Conservation (phyloP, 2,888 invertebrate species). For the Graphium colonna region DNA sequence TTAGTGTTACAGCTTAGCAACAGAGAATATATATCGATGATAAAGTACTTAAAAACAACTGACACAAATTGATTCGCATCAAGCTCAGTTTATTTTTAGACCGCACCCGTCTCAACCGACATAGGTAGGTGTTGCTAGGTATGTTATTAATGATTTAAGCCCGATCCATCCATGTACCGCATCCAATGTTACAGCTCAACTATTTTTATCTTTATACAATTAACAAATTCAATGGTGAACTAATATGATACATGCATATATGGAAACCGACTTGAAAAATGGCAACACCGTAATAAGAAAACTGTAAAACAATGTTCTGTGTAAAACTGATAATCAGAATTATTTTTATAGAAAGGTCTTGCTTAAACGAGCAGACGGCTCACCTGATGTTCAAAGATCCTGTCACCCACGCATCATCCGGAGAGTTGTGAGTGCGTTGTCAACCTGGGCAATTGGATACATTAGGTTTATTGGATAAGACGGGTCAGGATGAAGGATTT, state of each 20-base stretch:
- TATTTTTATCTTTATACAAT: not conserved
- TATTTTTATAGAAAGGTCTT: too few relatives aligned
- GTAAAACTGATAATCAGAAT: too few relatives aligned
- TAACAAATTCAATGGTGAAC: not conserved
- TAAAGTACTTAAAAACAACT: conserved; percentile 9
- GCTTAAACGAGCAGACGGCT: too few relatives aligned
- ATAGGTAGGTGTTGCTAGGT: conserved; percentile 3
- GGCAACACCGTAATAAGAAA: not conserved
- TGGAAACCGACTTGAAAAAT: not conserved
- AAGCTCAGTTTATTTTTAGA: conserved; percentile 25
- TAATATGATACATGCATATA: too few relatives aligned
- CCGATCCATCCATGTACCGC: not conserved
- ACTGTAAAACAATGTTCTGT: too few relatives aligned
- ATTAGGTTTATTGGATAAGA: too few relatives aligned
- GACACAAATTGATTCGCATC: conserved; percentile 20
- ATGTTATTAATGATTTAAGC: conserved; percentile 13
- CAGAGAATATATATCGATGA: conserved; percentile 5
- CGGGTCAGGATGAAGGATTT: too few relatives aligned
- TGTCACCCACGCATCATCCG: too few relatives aligned
- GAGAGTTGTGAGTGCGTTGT: too few relatives aligned
- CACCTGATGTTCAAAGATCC: too few relatives aligned
- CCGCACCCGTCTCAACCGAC: conserved; percentile 14
- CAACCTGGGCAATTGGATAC: too few relatives aligned
- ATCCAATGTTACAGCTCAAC: not conserved
- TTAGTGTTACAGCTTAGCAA: not conserved